Percentiles rank a stretch among this genome's conserved stretches.
Evolutionary conservation across 2,113 vertebrate species (phyloP).

Genomic region (Spermophilus dauricus): DNA sequence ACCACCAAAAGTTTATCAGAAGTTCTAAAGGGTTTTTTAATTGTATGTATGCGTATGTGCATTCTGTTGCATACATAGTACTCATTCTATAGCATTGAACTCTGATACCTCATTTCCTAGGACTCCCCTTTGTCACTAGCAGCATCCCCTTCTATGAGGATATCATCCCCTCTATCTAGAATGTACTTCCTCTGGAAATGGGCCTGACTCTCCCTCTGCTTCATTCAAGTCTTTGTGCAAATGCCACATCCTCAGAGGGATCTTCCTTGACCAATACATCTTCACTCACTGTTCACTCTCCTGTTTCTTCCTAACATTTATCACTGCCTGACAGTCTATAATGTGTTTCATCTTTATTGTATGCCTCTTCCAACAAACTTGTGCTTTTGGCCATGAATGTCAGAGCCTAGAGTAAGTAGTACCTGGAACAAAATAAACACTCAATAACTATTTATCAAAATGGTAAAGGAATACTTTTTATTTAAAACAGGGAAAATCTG

Average conservation of each 20-base stretch:
- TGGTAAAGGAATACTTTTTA: slow-evolving; percentile 39
- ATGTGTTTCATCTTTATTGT: neutral
- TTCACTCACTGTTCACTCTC: neutral
- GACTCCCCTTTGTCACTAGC: neutral
- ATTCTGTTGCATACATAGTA: neutral
- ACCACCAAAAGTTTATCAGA: neutral
- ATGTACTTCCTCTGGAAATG: neutral
- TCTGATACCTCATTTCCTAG: neutral
- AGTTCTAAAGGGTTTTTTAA: neutral
- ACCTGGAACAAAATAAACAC: neutral
- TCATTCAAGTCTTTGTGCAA: slow-evolving; percentile 26
- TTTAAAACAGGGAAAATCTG: slow-evolving; percentile 24
- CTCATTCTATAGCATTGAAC: neutral
- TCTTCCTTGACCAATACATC: neutral
- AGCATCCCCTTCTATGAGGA: neutral
- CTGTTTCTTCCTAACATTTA: neutral
- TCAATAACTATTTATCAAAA: slow-evolving; percentile 19
- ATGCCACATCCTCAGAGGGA: neutral
- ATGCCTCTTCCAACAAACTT: neutral
- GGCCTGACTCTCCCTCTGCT: neutral
- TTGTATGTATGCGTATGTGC: neutral
- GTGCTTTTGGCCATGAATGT: neutral
- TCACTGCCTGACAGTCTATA: neutral
- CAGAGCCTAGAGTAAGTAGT: neutral
- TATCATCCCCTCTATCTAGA: neutral